These are phyloP conservation scores for Rhopalosiphum nymphaeae DNA, from an alignment of 2,888 invertebrate species.

Conservation along the genomic window DNA sequence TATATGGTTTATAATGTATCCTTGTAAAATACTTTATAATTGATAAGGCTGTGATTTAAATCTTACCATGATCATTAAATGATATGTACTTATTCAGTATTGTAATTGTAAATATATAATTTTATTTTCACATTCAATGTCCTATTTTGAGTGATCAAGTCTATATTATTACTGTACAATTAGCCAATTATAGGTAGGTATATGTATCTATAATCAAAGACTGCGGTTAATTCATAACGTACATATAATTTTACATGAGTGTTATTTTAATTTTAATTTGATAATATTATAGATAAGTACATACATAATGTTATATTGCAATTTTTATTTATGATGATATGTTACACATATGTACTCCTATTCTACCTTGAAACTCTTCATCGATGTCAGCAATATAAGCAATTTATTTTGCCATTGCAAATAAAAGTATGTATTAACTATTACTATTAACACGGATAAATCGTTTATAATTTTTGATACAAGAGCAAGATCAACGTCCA, in stretches of 20 bases:
- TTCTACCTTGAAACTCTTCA: not conserved
- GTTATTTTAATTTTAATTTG: not conserved
- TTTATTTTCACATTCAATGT: slow-evolving; percentile 21
- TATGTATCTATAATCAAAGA: not conserved
- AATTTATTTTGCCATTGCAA: not conserved
- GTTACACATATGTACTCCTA: too few relatives aligned
- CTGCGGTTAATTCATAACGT: not conserved
- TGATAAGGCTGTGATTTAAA: slow-evolving; percentile 62
- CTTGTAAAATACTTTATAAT: slow-evolving; percentile 57
- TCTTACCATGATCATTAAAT: slow-evolving; percentile 59
- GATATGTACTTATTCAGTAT: slow-evolving; percentile 26
- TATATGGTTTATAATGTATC: slow-evolving; percentile 11
- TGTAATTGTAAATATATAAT: slow-evolving; percentile 23
- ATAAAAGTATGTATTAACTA: not conserved
- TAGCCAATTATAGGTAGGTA: not conserved
- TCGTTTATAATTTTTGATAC: too few relatives aligned
- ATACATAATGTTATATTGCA: not conserved
- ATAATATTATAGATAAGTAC: not conserved
- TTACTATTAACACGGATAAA: too few relatives aligned
- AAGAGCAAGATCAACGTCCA: too few relatives aligned
- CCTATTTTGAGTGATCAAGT: not conserved
- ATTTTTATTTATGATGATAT: not conserved
- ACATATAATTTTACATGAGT: not conserved
- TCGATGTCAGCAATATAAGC: not conserved
- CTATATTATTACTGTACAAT: not conserved